phyloP scores from a whole-genome alignment of 2,113 vertebrate species.

The Notechis scutatus region DNA sequence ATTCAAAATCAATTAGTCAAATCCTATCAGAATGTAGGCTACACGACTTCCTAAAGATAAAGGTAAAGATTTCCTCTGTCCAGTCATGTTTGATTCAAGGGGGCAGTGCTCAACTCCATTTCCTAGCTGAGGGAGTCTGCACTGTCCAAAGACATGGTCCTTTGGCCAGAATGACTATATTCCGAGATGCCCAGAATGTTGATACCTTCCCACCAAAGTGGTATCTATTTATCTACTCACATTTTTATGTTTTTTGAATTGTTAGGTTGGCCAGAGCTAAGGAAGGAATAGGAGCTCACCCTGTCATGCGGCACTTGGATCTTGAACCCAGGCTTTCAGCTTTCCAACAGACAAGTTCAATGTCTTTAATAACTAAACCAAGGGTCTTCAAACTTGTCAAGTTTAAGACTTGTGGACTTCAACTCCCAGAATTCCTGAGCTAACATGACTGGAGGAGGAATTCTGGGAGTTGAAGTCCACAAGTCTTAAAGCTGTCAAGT shows the following conservation, averaged over 20 bases:
- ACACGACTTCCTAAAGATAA: background rate
- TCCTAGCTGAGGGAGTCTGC: background rate
- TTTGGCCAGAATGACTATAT: background rate
- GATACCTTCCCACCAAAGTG: background rate
- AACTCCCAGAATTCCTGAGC: too few relatives aligned
- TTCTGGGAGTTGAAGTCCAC: too few relatives aligned
- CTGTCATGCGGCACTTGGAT: background rate
- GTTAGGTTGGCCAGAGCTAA: background rate
- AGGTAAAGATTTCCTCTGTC: background rate
- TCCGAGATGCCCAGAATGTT: background rate
- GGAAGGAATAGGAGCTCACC: background rate
- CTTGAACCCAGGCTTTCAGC: background rate
- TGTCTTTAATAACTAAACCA: background rate
- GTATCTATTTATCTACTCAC: background rate
- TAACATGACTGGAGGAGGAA: too few relatives aligned
- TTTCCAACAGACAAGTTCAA: background rate
- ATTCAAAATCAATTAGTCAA: background rate
- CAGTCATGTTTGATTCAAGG: background rate
- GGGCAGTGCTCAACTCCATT: background rate
- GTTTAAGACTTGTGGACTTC: too few relatives aligned
- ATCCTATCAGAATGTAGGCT: background rate
- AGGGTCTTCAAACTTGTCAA: too few relatives aligned
- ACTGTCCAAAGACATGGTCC: background rate
- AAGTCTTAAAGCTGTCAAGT: too few relatives aligned
- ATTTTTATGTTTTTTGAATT: background rate